Evolutionary conservation across 2,113 vertebrate genomes (phyloP), one percentile per base, ranked within the genome.

Genomic region (Sigmodon hispidus): DNA sequence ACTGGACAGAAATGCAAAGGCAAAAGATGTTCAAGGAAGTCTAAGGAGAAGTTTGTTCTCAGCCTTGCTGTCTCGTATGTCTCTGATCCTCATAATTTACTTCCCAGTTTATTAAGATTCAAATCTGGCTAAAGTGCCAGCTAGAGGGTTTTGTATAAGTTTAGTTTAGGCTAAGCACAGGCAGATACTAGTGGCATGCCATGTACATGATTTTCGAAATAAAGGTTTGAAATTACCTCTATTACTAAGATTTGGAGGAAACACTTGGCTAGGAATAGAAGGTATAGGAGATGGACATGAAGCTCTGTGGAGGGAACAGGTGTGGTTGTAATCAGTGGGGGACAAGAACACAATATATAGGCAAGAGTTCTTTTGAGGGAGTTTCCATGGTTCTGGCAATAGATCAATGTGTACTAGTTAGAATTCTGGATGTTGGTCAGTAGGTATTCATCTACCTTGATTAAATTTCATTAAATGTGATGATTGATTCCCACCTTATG

Each of bases 141-240:
- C 80, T 92, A 97, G 88, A 94, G 31, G 21, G 57, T 79, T 96
- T 87, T 75, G 93, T 31, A 48, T 91, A 85, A 96, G 97, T 96
- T 96, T 96, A 90, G n/a, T 63, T 80, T 59, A 94, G 45, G 15
- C 55, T 31, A 31, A 80, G 24, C 65, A 40, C 19, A 75, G 76
- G 87, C 73, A 75, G 72, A 43, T 24, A 83, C 43, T 79, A 52
- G 22, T 77, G 84, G 89, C 70, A 67, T 26, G 12, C 43, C 43
- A 34, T 70, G 2, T 16, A n/a, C 84, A 93, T 36, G 40, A 31
- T 77, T 92, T 93, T 94, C 70, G 52, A 90, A 92, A 65, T 8
- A 70, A 63, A 91, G 57, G 94, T 70, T 93, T 77, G 12, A 94
- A 89, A 95, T 96, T 83, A 31, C 11, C 40, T 83, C 3, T 83